phyloP scores from a whole-genome alignment of 2,113 vertebrate genomes.

The Petaurus breviceps region DNA sequence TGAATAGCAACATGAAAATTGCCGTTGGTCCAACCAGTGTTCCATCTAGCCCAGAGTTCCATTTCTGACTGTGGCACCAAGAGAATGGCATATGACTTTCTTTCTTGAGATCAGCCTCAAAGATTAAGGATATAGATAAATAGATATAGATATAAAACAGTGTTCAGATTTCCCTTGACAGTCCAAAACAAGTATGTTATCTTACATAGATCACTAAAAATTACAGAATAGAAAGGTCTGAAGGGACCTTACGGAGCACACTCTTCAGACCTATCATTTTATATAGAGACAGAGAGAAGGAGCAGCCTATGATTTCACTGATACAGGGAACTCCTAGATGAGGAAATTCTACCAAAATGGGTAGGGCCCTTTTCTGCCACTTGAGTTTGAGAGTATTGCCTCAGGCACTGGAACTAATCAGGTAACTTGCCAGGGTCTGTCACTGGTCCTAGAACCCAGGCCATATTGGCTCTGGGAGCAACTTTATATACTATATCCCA shows the following conservation, averaged over 20 bases:
- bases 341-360: background rate
- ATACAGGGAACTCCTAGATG: background rate
- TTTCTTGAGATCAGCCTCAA: background rate
- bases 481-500: background rate
- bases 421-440: background rate
- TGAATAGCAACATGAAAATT: background rate
- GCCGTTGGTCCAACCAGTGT: background rate
- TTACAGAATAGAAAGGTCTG: background rate
- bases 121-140: background rate
- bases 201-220: background rate
- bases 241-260: background rate
- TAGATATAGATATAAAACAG: background rate
- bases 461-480: background rate
- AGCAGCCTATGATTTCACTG: no score
- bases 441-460: background rate
- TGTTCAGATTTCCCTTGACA: background rate
- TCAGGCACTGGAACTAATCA: background rate
- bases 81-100: background rate
- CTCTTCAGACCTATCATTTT: background rate
- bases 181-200: background rate
- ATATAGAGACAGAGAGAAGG: background rate
- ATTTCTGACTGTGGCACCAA: background rate
- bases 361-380: background rate
- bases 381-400: background rate
- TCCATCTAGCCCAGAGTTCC: background rate